Conservation (phyloP, 2,797 vertebrate genomes). For the Acridotheres tristis region DNA sequence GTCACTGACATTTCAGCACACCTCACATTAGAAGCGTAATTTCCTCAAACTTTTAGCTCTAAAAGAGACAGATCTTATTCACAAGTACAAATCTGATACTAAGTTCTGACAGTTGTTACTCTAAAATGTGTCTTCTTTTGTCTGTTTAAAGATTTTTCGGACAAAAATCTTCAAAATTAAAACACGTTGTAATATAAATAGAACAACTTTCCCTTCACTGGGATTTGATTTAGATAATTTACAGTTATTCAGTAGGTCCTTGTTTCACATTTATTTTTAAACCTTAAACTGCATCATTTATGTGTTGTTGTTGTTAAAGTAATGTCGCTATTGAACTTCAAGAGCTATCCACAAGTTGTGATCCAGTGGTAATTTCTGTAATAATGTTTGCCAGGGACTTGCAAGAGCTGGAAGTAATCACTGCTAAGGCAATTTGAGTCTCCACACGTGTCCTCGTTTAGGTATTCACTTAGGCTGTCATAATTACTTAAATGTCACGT, state of each 20-base stretch:
- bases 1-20: background rate
- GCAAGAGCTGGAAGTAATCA: background rate
- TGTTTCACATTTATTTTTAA: background rate
- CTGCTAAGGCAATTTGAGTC: background rate
- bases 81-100: background rate
- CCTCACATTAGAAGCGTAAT: accelerated
- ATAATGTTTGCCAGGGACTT: background rate
- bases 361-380: background rate
- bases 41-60: background rate
- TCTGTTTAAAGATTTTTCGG: background rate
- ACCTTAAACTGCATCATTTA: background rate
- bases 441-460: background rate
- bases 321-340: background rate
- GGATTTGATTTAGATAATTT: background rate
- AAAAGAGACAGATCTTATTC: background rate
- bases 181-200: background rate
- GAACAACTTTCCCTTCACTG: background rate
- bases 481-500: background rate
- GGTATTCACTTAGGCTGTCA: background rate
- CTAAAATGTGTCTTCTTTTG: background rate
- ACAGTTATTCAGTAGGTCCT: background rate
- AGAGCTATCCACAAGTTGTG: background rate
- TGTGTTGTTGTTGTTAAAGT: background rate
- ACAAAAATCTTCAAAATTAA: background rate
- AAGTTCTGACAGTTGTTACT: background rate